phyloP scores from a whole-genome alignment of 2,888 invertebrate genomes.

The Eulithis prunata region DNA sequence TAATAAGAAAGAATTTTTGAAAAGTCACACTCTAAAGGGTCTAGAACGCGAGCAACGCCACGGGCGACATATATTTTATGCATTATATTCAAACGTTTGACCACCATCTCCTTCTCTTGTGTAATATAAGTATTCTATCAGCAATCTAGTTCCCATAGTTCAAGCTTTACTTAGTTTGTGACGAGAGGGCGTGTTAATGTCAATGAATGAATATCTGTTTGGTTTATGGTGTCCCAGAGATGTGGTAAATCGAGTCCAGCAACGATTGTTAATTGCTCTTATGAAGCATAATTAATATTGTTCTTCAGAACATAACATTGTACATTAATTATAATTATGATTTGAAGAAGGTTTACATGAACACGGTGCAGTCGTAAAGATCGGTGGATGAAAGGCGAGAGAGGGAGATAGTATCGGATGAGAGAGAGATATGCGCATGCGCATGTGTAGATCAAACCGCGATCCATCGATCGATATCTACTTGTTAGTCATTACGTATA shows the following conservation, averaged over 20 bases:
- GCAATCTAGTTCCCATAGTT: too few species aligned
- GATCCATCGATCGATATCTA: slow-evolving; percentile 74
- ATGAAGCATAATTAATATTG: slow-evolving; percentile 50
- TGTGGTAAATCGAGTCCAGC: slow-evolving; percentile 3
- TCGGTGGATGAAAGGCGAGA: slow-evolving; percentile 76
- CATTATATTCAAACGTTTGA: too few species aligned
- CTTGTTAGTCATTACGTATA: slow-evolving; percentile 64
- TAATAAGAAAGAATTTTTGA: too few species aligned
- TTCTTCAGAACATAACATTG: slow-evolving; percentile 40
- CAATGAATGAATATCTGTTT: too few species aligned
- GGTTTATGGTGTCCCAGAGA: not conserved
- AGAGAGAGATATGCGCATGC: slow-evolving; percentile 69
- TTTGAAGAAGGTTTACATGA: slow-evolving; percentile 67
- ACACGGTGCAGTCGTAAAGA: slow-evolving; percentile 71
- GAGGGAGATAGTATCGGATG: slow-evolving; percentile 17
- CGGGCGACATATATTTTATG: too few species aligned
- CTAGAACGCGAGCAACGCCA: too few species aligned
- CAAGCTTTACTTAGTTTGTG: too few species aligned
- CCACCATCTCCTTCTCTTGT: too few species aligned
- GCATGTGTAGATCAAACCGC: slow-evolving; percentile 82
- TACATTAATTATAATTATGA: slow-evolving; percentile 80
- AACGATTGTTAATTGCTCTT: slow-evolving; percentile 64
- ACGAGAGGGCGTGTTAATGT: too few species aligned
- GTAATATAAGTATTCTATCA: too few species aligned
- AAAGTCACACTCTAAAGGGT: too few species aligned